A percentile compares a stretch with the other conserved stretches of the same genome.
Conservation (phyloP, 2,888 invertebrate genomes). For the Taphrorychus bicolor region DNA sequence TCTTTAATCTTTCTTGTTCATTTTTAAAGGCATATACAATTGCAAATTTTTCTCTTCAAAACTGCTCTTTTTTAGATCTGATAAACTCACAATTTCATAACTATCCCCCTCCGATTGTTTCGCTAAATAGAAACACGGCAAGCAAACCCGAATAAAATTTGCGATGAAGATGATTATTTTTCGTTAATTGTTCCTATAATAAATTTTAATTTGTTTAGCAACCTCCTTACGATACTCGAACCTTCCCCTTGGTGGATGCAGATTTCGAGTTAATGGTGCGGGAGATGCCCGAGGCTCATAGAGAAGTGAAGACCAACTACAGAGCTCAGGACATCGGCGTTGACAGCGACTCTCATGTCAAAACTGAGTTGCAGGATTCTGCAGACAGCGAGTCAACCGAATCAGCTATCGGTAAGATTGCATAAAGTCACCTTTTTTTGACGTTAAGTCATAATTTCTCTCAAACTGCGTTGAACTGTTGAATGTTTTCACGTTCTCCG, state of each 20-base stretch:
- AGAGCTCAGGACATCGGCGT: constrained; percentile 52
- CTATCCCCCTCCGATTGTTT: too few relatives aligned
- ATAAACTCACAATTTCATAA: too few relatives aligned
- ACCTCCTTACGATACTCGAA: constrained; percentile 76
- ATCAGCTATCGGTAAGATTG: constrained; percentile 65
- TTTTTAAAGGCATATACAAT: too few relatives aligned
- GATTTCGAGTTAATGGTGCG: constrained; percentile 69
- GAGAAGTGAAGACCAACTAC: constrained; percentile 53
- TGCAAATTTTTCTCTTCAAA: too few relatives aligned
- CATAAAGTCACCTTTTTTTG: neutral
- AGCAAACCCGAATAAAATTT: too few relatives aligned
- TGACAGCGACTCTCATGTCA: constrained; percentile 9
- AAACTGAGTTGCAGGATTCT: constrained; percentile 44
- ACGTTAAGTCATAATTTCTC: neutral
- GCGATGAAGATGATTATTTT: neutral
- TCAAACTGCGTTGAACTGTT: neutral
- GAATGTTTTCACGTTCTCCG: neutral
- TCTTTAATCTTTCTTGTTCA: too few relatives aligned
- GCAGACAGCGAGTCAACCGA: constrained; percentile 63
- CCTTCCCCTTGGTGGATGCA: constrained; percentile 77
- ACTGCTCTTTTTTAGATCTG: too few relatives aligned
- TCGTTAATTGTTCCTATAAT: neutral
- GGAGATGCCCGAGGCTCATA: constrained; percentile 64
- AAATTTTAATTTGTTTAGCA: constrained; percentile 54
- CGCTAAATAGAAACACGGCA: too few relatives aligned